Base-by-base conservation (phyloP, 2,888 invertebrate species). In the Zaprionus lineosus region DNA sequence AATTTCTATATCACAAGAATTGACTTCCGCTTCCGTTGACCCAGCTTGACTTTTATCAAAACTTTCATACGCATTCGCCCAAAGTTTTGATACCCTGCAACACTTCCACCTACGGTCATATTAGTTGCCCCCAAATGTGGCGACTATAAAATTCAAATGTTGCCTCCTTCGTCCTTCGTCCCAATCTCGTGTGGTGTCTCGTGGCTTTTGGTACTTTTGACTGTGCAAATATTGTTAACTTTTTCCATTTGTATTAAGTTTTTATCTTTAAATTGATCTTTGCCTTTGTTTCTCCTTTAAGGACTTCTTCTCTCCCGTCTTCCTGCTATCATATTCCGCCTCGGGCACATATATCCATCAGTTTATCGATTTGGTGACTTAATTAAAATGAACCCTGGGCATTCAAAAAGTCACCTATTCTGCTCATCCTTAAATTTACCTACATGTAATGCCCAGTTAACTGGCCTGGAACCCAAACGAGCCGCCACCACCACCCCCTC, bases 21-120 rank as follows among this genome's bases (percentile, higher is more conserved):
- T 63, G 65, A 73, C 84, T 76, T 77, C 84, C 77, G 69, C 40
- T 84, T 84, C 66, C 84, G 70, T 33, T 83, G 53, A 41, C 73
- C 43, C 60, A 47, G 68, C 77, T 62, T 44, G 60, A 73, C 41
- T 53, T 41, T 61, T 46, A 56, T 58, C 43, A 53, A 47, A 69
- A 64, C 47, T 52, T 70, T 63, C 44, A 55, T 47, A 50, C 43
- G 52, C 37, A 48, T 46, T 47, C 46, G 8, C 37, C 36, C 11
- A 18, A 33, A 50, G 16, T 53, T 53, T 18, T 16, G 7, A 19
- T 41, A 31, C 24, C n/a, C n/a, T n/a, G n/a, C n/a, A n/a, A n/a
- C n/a, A n/a, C n/a, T n/a, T n/a, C n/a, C n/a, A n/a, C n/a, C n/a
- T n/a, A n/a, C n/a, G n/a, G n/a, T n/a, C n/a, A n/a, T n/a, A n/a